A percentile compares a stretch with the other conserved stretches of the same genome.
Evolutionary conservation across 2,113 vertebrate genomes (phyloP).

Genomic region (Zapornia atra): DNA sequence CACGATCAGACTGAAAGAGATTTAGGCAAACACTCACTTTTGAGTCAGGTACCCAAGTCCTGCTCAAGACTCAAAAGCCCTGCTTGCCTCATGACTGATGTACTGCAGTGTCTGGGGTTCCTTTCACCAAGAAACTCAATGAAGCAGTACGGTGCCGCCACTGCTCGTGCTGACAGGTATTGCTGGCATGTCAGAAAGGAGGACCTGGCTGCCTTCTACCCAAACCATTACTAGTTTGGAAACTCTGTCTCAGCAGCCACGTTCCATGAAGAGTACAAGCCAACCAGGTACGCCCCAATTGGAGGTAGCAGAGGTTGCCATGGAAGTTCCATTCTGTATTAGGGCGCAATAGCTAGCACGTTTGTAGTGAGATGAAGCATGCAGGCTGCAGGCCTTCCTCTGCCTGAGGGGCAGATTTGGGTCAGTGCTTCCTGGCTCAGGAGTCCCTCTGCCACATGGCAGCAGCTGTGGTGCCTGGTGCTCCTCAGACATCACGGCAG

Average conservation of each 20-base stretch:
- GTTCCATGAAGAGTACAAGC: neutral
- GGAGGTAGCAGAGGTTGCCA: fast-evolving
- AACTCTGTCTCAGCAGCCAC: neutral
- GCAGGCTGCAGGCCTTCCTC: neutral
- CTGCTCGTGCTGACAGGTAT: neutral
- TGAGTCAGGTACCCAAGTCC: neutral
- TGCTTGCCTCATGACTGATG: neutral
- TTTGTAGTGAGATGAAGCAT: fast-evolving
- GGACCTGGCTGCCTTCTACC: neutral
- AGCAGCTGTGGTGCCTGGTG: neutral
- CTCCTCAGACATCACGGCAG: neutral
- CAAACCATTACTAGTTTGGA: neutral
- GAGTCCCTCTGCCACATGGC: neutral
- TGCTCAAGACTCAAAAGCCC: neutral
- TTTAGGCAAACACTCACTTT: neutral
- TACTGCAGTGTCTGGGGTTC: too few relatives aligned
- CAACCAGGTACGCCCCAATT: neutral
- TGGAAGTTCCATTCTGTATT: neutral
- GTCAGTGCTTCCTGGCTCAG: neutral
- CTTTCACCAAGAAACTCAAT: neutral
- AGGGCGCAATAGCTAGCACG: fast-evolving
- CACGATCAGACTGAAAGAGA: neutral
- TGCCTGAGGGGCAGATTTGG: neutral
- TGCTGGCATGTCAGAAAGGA: fast-evolving
- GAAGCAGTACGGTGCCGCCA: neutral